These are phyloP conservation scores for Rattus norvegicus DNA, from an alignment of 2,113 vertebrate genomes.

Conservation along the genomic window DNA sequence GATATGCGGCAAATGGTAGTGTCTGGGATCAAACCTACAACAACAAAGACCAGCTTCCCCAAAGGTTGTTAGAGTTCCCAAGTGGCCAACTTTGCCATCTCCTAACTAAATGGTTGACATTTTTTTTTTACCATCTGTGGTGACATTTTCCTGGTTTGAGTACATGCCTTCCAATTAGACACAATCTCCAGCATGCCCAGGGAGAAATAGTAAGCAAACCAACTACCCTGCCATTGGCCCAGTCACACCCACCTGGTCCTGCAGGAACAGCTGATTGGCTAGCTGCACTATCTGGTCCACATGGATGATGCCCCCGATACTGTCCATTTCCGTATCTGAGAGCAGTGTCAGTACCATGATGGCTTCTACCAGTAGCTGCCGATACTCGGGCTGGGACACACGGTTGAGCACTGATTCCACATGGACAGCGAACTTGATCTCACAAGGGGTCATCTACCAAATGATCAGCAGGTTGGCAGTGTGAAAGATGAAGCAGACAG, in stretches of 20 bases:
- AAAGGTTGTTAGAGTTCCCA: slow-evolving; percentile 40
- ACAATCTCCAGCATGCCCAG: not conserved
- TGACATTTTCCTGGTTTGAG: slow-evolving; percentile 54
- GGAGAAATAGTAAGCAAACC: slow-evolving; percentile 11
- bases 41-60: not conserved
- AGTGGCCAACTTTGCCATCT: slow-evolving; percentile 44
- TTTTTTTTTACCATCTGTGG: slow-evolving; percentile 51
- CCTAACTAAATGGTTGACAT: slow-evolving; percentile 55
- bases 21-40: not conserved
- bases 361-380: slow-evolving; percentile 97
- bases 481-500: not conserved
- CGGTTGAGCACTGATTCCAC: slow-evolving; percentile 98
- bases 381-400: slow-evolving; percentile 96
- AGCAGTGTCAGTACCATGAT: slow-evolving; percentile 94
- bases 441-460: slow-evolving; percentile 94
- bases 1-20: not conserved
- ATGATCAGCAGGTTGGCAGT: not conserved
- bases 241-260: slow-evolving; percentile 91
- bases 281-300: slow-evolving; percentile 93
- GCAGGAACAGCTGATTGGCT: slow-evolving; percentile 95
- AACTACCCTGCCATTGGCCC: not conserved
- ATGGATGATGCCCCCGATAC: slow-evolving; percentile 93
- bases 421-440: slow-evolving; percentile 99
- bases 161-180: not conserved
- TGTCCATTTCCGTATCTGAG: slow-evolving; percentile 93